Conservation (phyloP, 1,140 invertebrate species). For the Eubasilissa regina region DNA sequence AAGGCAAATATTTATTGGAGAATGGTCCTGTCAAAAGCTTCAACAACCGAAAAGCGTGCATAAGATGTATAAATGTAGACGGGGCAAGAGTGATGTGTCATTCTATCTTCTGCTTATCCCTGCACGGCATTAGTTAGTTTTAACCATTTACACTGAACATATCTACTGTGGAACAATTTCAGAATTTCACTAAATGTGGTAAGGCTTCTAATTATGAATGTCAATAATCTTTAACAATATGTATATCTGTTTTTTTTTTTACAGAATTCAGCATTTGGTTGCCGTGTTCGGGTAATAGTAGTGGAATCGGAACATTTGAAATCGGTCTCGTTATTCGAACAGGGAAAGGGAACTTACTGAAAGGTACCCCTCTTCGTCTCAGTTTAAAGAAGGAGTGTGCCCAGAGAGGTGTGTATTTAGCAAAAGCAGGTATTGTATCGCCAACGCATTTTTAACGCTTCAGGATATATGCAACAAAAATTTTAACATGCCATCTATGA, state of each 20-base stretch:
- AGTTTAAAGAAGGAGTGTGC: constrained; percentile 95
- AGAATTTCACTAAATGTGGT: too few relatives aligned
- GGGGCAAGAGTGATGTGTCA: too few relatives aligned
- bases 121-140: too few relatives aligned
- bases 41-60: too few relatives aligned
- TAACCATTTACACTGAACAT: too few relatives aligned
- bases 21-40: too few relatives aligned
- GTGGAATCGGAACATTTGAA: constrained; percentile 90
- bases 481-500: constrained; percentile 1
- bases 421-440: constrained; percentile 75
- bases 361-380: constrained; percentile 91
- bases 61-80: too few relatives aligned
- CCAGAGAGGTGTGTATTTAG: constrained; percentile 86
- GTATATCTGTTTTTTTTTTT: constrained; percentile 57
- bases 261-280: constrained; percentile 93
- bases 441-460: constrained; percentile 74
- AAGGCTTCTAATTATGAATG: too few relatives aligned
- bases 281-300: constrained; percentile 90
- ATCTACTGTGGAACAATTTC: too few relatives aligned
- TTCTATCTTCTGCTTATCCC: too few relatives aligned
- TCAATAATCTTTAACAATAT: too few relatives aligned
- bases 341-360: constrained; percentile 82
- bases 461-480: constrained; percentile 55
- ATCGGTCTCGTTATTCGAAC: constrained; percentile 91
- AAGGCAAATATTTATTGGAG: too few relatives aligned